These are phyloP conservation scores for Gambusia holbrooki DNA, from an alignment of 2,113 vertebrate species.

Conservation along the genomic window DNA sequence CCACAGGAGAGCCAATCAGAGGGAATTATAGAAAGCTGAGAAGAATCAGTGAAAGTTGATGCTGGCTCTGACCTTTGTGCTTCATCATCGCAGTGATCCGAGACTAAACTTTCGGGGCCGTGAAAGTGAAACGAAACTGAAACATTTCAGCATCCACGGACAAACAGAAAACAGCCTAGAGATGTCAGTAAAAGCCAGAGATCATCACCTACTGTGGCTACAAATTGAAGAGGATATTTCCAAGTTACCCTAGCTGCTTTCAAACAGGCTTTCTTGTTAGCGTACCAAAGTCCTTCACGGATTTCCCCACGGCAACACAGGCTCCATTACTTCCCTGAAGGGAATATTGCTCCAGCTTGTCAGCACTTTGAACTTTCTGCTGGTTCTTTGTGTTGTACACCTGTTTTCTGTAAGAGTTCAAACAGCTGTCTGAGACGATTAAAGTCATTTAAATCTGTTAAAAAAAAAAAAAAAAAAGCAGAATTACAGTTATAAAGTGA, in stretches of 20 bases:
- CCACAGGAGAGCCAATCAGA: conserved; percentile 51
- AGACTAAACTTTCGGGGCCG: not conserved
- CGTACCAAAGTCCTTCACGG: not conserved
- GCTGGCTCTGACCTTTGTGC: conserved; percentile 31
- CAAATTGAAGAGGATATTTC: not conserved
- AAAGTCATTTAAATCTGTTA: not conserved
- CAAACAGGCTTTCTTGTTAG: not conserved
- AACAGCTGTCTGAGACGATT: not conserved
- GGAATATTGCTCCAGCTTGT: not conserved
- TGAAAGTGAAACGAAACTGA: conserved; percentile 10
- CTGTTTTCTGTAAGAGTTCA: conserved; percentile 32
- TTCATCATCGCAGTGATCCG: conserved; percentile 42
- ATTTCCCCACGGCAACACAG: not conserved
- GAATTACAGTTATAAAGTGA: not conserved
- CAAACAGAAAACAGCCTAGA: not conserved
- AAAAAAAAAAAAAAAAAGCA: not conserved
- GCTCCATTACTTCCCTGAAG: not conserved
- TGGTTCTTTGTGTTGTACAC: conserved; percentile 7
- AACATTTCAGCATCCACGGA: not conserved
- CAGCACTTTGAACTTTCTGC: not conserved
- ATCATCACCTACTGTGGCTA: not conserved
- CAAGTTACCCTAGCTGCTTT: not conserved
- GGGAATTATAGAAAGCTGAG: conserved; percentile 54
- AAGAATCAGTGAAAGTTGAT: conserved; percentile 40
- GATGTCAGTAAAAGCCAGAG: not conserved